Percentiles rank a stretch among this genome's conserved stretches.
These are phyloP conservation scores for Athalia rosae DNA, from an alignment of 2,888 invertebrate species.

Conservation along the genomic window DNA sequence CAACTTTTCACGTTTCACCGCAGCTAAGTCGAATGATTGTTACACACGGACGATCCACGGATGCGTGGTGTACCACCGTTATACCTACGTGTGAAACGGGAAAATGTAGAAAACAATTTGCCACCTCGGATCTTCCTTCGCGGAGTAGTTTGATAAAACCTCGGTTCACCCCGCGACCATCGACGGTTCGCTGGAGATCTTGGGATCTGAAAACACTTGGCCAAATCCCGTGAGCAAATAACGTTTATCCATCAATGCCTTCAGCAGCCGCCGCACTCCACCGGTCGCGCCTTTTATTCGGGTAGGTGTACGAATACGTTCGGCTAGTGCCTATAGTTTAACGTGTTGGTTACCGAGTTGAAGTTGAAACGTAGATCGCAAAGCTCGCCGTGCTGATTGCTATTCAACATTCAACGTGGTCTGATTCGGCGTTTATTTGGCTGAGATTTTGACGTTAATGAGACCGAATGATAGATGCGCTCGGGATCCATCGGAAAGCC, in stretches of 20 bases:
- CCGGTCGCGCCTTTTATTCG: neutral
- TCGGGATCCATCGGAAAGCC: conserved; percentile 50
- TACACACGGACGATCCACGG: no score
- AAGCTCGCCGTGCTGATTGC: conserved; percentile 25
- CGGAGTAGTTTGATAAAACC: conserved; percentile 2
- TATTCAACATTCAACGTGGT: conserved; percentile 46
- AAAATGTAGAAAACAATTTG: conserved; percentile 5
- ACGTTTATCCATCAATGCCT: conserved; percentile 51
- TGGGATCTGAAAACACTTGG: conserved; percentile 46
- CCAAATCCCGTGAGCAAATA: conserved; percentile 46
- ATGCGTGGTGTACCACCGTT: no score
- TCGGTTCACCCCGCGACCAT: conserved; percentile 14
- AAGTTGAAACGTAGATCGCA: conserved; percentile 24
- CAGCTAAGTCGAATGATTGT: no score
- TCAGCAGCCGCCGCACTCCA: conserved; percentile 24
- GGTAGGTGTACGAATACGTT: conserved; percentile 1
- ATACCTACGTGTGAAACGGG: neutral
- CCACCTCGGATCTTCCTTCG: neutral
- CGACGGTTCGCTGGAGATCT: conserved; percentile 33
- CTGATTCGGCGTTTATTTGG: conserved; percentile 47
- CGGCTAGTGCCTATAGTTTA: neutral
- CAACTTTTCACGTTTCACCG: no score
- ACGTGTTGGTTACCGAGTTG: conserved; percentile 23
- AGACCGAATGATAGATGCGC: conserved; percentile 54
- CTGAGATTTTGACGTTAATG: conserved; percentile 55